These are phyloP conservation scores for Lasiommata megera DNA, from an alignment of 2,888 invertebrate species.

Conservation along the genomic window DNA sequence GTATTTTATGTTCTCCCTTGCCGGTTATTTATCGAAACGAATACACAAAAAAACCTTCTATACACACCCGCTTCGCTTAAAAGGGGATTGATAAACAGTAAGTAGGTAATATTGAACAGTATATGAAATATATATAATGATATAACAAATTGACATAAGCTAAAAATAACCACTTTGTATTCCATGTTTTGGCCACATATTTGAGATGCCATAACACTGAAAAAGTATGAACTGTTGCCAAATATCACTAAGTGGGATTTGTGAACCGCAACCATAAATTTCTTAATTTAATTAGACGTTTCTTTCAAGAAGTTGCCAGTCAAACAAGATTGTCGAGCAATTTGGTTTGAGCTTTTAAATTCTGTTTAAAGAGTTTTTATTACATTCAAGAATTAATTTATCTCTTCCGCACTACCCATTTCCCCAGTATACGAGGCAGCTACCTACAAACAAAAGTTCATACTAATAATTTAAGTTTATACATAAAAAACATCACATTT, in stretches of 20 bases:
- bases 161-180: constrained; percentile 1
- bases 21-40: neutral
- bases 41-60: too few relatives aligned
- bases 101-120: too few relatives aligned
- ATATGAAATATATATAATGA: too few relatives aligned
- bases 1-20: neutral
- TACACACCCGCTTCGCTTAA: too few relatives aligned
- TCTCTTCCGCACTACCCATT: too few relatives aligned
- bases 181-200: constrained; percentile 5
- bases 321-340: neutral
- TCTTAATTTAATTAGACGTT: constrained; percentile 64
- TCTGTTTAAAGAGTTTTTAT: too few relatives aligned
- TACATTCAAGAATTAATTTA: too few relatives aligned
- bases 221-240: constrained; percentile 43
- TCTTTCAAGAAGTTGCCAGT: constrained; percentile 39
- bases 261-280: constrained; percentile 54
- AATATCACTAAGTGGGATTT: constrained; percentile 45
- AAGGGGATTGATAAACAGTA: too few relatives aligned
- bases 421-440: too few relatives aligned
- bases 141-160: neutral
- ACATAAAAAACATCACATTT: too few relatives aligned
- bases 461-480: too few relatives aligned
- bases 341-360: neutral
- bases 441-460: too few relatives aligned
- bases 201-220: constrained; percentile 13